Evolutionary conservation across 2,797 vertebrate species (phyloP).

Genomic region (Platyrinchus mystaceus): DNA sequence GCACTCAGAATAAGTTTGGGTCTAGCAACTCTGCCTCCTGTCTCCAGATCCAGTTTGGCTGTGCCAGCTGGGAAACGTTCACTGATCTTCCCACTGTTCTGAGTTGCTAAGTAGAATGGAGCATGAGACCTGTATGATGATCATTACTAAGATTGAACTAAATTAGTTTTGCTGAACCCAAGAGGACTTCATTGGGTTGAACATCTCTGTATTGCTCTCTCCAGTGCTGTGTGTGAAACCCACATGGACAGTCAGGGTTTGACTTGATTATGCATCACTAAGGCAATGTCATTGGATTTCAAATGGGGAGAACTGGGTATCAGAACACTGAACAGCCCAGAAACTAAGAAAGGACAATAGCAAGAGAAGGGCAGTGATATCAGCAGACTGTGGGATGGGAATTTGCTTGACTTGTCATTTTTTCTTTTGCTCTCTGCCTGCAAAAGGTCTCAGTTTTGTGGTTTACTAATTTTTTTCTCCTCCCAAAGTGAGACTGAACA

Average conservation of each 20-base stretch:
- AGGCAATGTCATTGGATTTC: not conserved
- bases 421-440: not conserved
- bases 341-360: not conserved
- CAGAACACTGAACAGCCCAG: not conserved
- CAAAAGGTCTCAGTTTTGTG: not conserved
- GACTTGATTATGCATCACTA: not conserved
- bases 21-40: not conserved
- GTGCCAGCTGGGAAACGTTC: not conserved
- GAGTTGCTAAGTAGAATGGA: not conserved
- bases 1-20: not conserved
- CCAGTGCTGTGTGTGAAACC: not conserved
- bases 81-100: not conserved
- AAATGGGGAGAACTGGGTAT: not conserved
- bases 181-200: not conserved
- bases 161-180: not conserved
- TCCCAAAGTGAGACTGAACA: not conserved
- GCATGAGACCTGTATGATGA: not conserved
- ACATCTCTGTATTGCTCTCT: not conserved
- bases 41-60: not conserved
- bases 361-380: not conserved
- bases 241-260: not conserved
- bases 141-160: not conserved
- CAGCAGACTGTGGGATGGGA: slow-evolving; percentile 10
- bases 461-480: not conserved
- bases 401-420: slow-evolving; percentile 7